A percentile compares a stretch with the other conserved stretches of the same genome.
These are phyloP conservation scores for Mythimna vitellina DNA, from an alignment of 2,888 invertebrate species.

Conservation along the genomic window DNA sequence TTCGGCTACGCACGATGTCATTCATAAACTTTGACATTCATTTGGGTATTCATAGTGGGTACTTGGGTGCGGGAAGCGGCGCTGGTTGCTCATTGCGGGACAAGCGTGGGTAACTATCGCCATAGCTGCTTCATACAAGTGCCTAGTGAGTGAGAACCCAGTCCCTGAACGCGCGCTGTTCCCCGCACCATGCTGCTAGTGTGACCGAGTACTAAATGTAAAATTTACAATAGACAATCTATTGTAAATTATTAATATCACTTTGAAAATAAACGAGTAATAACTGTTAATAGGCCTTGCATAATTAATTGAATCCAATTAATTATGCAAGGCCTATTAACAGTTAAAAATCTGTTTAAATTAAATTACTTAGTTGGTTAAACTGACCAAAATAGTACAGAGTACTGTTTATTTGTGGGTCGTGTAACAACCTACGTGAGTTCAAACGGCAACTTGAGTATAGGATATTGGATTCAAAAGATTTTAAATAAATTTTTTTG, in stretches of 20 bases:
- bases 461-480: no score
- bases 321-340: background rate
- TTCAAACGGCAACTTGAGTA: background rate
- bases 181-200: no score
- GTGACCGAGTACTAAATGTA: no score
- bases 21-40: background rate
- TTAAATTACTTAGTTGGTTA: background rate
- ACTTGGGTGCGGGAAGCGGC: no score
- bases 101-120: no score
- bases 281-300: background rate
- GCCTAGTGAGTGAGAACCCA: no score
- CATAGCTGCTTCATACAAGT: no score
- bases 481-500: no score
- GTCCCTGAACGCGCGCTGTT: no score
- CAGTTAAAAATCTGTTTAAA: background rate
- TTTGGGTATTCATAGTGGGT: background rate
- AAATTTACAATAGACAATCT: no score
- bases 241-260: background rate
- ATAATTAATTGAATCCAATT: slow-evolving; percentile 16
- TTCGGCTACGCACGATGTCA: background rate
- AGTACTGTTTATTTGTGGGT: background rate
- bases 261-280: background rate
- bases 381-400: background rate
- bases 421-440: background rate
- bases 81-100: no score